These are phyloP conservation scores for Oligia strigilis DNA, from an alignment of 2,888 invertebrate genomes.

Conservation along the genomic window DNA sequence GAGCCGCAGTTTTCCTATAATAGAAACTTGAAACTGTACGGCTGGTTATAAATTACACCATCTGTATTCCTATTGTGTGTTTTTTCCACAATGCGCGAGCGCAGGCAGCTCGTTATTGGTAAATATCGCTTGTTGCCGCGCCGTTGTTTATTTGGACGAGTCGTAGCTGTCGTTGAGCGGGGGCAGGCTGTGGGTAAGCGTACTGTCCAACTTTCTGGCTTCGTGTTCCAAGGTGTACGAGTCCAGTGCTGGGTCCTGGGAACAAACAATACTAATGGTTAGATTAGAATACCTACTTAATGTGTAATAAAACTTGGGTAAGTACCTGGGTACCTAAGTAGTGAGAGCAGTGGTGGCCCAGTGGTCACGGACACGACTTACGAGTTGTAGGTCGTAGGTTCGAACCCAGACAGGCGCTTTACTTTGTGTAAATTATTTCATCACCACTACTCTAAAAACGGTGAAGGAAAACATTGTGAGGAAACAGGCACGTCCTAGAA, in stretches of 20 bases:
- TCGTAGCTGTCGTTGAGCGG: constrained; percentile 89
- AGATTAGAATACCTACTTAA: neutral
- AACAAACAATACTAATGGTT: constrained; percentile 56
- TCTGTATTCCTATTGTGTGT: constrained; percentile 64
- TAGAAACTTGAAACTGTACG: constrained; percentile 59
- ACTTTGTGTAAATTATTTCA: too few relatives aligned
- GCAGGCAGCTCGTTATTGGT: constrained; percentile 53
- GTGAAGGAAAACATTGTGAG: too few relatives aligned
- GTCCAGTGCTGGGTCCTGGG: constrained; percentile 95
- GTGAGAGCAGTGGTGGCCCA: too few relatives aligned
- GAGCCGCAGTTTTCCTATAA: constrained; percentile 53
- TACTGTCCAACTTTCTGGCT: constrained; percentile 93
- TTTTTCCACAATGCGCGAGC: constrained; percentile 55
- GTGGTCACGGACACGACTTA: too few relatives aligned
- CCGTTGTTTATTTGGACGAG: constrained; percentile 82
- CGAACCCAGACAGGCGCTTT: too few relatives aligned
- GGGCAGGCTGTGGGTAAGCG: constrained; percentile 91
- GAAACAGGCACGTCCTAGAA: too few relatives aligned
- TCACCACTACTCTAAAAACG: too few relatives aligned
- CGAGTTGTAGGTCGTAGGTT: too few relatives aligned
- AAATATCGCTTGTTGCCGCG: constrained; percentile 55
- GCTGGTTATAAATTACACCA: constrained; percentile 66
- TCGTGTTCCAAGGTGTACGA: constrained; percentile 97
- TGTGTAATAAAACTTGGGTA: neutral
- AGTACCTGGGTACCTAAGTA: too few relatives aligned